Percentiles rank a stretch among this genome's conserved stretches.
These are phyloP conservation scores for Papilio xuthus DNA, from an alignment of 1,140 invertebrate species.

Conservation along the genomic window DNA sequence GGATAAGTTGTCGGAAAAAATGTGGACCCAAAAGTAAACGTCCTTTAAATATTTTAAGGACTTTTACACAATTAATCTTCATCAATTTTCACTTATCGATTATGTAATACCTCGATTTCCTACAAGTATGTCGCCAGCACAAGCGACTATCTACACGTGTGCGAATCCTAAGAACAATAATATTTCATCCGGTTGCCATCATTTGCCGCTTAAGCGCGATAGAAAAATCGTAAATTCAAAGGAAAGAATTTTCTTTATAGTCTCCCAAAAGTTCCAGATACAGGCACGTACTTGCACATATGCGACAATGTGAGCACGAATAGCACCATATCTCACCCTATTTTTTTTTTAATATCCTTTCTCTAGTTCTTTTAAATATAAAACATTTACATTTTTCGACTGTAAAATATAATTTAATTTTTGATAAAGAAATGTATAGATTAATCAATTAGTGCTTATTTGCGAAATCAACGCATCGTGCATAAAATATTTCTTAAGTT, in stretches of 20 bases:
- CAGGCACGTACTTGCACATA: constrained; percentile 61
- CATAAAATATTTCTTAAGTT: no score
- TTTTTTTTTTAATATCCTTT: constrained; percentile 29
- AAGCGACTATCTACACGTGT: constrained; percentile 54
- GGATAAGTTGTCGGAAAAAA: constrained; percentile 8
- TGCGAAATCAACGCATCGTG: no score
- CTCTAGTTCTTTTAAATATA: background rate
- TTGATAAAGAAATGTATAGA: no score
- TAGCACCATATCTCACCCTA: constrained; percentile 59
- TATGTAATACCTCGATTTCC: constrained; percentile 40
- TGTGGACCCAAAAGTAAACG: background rate
- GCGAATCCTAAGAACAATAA: constrained; percentile 56
- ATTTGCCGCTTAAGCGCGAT: constrained; percentile 68
- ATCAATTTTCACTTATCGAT: constrained; percentile 23
- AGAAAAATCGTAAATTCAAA: constrained; percentile 70
- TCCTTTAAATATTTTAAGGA: background rate
- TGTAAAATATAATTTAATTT: no score
- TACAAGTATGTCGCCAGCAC: constrained; percentile 48
- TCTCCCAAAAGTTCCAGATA: constrained; percentile 63
- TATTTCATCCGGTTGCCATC: constrained; percentile 65
- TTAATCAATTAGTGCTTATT: no score
- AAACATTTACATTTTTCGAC: no score
- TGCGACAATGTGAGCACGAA: constrained; percentile 57
- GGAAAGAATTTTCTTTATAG: constrained; percentile 67
- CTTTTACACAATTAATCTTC: constrained; percentile 9